Base-by-base conservation (phyloP, 2,113 vertebrate genomes). In the Fulmarus glacialis region DNA sequence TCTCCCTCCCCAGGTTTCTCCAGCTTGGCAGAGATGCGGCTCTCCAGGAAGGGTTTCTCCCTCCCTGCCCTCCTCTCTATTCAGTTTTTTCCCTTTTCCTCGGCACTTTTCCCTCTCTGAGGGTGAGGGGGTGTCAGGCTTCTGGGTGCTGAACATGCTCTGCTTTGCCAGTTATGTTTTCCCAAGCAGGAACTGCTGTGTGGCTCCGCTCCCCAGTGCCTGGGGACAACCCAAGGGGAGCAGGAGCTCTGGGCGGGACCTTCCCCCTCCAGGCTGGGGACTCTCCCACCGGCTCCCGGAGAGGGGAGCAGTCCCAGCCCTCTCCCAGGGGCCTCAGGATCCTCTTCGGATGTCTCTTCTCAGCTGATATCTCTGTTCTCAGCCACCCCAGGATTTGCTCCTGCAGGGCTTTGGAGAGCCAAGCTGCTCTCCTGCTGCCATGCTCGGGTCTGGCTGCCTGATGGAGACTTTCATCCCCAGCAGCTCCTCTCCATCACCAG, bases 391-490 rank as follows among this genome's bases (percentile, higher is more conserved):
- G 32, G 30, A 4, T 23, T 27, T 19, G 66, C 11, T 91, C 38
- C 83, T 29, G 34, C 66, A 42, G 52, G 34, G 38, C 47, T 82
- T 56, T 56, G 38, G 50, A 27, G 29, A 85, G 43, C 62, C 64
- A 29, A 52, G 56, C 64, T 59, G n/a, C 47, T 64, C 79, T 86
- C 42, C 43, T n/a, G 63, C 87, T 96, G 96, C 82, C 50, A 9
- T 97, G 83, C 87, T 82, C 20, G 9, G 48, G 5, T 96, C 89
- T 77, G 93, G 62, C 93, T 95, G 6, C 95, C 94, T 91, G 96
- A 97, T 95, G 96, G 96, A 97, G 94, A 96, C 84, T 89, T 96
- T 89, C 89, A 82, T 79, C 66, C 93, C 95, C 82, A 26, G 53
- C 1, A 0, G 36, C 73, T 77, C 53, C 48, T 60, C 92, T 95